A percentile compares a stretch with the other conserved stretches of the same genome.
These are phyloP conservation scores for Leptopilina boulardi DNA, from an alignment of 1,140 invertebrate species.

Conservation along the genomic window DNA sequence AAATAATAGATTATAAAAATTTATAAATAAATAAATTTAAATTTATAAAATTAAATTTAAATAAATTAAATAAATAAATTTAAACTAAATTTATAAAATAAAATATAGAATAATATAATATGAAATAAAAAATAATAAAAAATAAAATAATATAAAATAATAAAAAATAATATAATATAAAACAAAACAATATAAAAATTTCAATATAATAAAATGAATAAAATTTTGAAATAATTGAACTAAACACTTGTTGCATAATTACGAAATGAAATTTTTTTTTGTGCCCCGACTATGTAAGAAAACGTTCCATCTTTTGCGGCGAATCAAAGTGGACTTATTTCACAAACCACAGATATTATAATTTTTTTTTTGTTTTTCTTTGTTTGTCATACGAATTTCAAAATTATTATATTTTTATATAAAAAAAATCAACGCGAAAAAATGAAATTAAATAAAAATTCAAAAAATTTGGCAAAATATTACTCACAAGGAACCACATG, in stretches of 20 bases:
- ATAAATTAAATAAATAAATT: too few species aligned
- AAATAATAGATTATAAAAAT: too few species aligned
- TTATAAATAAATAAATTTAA: too few species aligned
- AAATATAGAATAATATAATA: too few species aligned
- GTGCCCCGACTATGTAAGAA: not conserved
- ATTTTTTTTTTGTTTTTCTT: too few species aligned
- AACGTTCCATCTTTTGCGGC: not conserved
- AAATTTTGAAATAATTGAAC: not conserved
- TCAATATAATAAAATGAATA: too few species aligned
- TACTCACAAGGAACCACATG: conserved; percentile 20
- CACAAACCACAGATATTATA: not conserved
- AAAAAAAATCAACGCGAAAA: not conserved
- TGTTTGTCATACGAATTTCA: not conserved
- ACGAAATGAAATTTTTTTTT: not conserved
- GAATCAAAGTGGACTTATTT: not conserved
- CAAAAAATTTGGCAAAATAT: not conserved
- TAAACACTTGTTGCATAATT: conserved; percentile 11
- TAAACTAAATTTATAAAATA: too few species aligned
- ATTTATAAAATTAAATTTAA: too few species aligned
- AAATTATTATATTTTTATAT: not conserved
- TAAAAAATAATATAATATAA: too few species aligned
- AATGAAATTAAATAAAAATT: not conserved
- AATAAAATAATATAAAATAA: too few species aligned
- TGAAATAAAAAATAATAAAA: too few species aligned
- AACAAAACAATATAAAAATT: too few species aligned